Percentiles rank a stretch among this genome's conserved stretches.
phyloP scores from a whole-genome alignment of 2,113 vertebrate species.

The Pachypanchax playfairii region DNA sequence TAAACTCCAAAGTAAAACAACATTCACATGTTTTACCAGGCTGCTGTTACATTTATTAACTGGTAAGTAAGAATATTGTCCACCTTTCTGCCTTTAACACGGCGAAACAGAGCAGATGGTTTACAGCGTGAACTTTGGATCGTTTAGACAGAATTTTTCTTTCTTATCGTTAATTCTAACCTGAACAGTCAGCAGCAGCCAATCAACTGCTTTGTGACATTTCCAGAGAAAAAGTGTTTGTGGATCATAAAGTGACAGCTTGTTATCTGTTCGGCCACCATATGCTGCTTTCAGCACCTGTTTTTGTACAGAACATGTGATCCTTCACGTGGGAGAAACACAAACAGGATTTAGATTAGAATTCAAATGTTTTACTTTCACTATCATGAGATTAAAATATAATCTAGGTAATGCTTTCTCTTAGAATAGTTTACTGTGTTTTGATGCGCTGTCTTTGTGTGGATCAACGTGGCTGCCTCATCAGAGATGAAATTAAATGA shows the following conservation, averaged over 20 bases:
- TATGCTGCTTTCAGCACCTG: background rate
- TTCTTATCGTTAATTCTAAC: constrained; percentile 11
- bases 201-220: background rate
- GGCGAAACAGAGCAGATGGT: too few relatives aligned
- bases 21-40: too few relatives aligned
- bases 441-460: too few relatives aligned
- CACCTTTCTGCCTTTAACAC: background rate
- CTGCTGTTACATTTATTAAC: too few relatives aligned
- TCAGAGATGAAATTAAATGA: too few relatives aligned
- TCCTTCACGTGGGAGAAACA: background rate
- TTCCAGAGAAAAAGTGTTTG: constrained; percentile 6
- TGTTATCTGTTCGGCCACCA: background rate
- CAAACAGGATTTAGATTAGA: too few relatives aligned
- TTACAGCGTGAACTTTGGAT: constrained; percentile 42
- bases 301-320: background rate
- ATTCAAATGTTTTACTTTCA: background rate
- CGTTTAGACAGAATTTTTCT: background rate
- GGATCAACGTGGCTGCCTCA: too few relatives aligned
- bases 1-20: too few relatives aligned
- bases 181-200: constrained; percentile 8
- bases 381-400: background rate
- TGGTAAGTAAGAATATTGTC: background rate
- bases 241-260: constrained; percentile 25
- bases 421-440: too few relatives aligned
- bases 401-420: too few relatives aligned